Base-by-base conservation (phyloP, 2,113 vertebrate genomes). In the Chrysemys picta region DNA sequence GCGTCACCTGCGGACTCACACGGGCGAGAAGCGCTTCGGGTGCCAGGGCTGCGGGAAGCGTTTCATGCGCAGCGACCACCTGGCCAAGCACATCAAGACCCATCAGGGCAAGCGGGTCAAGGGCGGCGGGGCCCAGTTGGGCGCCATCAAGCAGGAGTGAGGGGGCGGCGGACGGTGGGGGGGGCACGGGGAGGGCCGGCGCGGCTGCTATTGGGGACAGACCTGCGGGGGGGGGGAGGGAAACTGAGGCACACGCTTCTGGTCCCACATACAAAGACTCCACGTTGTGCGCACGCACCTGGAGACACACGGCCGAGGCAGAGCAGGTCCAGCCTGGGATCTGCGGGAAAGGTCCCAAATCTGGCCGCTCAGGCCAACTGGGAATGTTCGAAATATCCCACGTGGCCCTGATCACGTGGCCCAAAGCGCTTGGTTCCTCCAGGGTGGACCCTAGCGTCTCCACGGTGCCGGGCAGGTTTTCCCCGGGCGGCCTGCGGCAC, bases 51-150 rank as follows among this genome's bases (percentile, higher is more conserved):
- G 99, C 96, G 99, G 99, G 83, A 99, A 99, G 98, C 98, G 99
- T 94, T 99, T 99, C 98, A 99, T 99, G 99, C 98, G 99, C 96
- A 99, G 99, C 97, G 99, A 99, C 98, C 99, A 99, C 97, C 98
- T 99, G 84, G 98, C 99, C 84, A 99, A 99, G 97, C 99, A 99
- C 38, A 98, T 99, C 90, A 99, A 99, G 98, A 99, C 99, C 4
- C 99, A 99, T 96, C 99, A 99, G 98, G 98, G 98, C 79, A 99
- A 99, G 97, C 97, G 98, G 89, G 99, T 99, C 97, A 99, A 99
- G 99, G 98, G 99, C 91, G 99, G 99, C 10, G 97, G 97, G 52
- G 96, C 93, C 86, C 95, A 96, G 35, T 97, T 98, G 65, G 95
- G 97, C 91, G 98, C 95, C 83, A 98, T 99, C 97, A 94, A 96